Evolutionary conservation across 2,797 vertebrate genomes (phyloP), one percentile per base, ranked within the genome.

Genomic region (Ataeniobius toweri): DNA sequence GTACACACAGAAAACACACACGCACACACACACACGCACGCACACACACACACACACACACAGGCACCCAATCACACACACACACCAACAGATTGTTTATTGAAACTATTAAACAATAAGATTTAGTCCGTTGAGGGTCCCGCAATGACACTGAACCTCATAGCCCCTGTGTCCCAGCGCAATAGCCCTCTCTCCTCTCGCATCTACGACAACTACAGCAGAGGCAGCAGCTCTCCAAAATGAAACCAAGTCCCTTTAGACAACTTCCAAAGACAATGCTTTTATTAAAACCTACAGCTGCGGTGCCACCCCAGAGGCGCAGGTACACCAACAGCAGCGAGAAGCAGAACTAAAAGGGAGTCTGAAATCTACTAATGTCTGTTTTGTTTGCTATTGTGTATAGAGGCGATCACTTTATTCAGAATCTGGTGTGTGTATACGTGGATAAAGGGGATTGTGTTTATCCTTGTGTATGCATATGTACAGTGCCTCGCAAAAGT

Each of bases 261-360:
- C 93, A 93, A 87, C 90, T 96, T 94, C 91, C 92, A 94, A 94
- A 95, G 94, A 96, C 94, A 95, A 92, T 94, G 93, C 93, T 94
- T 95, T 96, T 95, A 96, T 96, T 96, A 96, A 96, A 96, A 95
- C 94, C 93, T 94, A 94, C 94, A 94, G 94, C 94, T 92, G 90
- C 85, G 88, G 84, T 78, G 79, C 90, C 91, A 87, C 91, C 92
- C 91, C 81, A 91, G 85, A 94, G 92, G 91, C 89, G 41, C 76
- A 79, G 85, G 87, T 83, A 81, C 85, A 88, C 91, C 89, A 88
- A 91, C 92, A 93, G 92, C 89, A 89, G 91, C 85, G 88, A 56
- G 13, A 77, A 93, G 84, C 88, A 80, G 80, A 88, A 84, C 90
- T 83, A 83, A 93, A 87, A 91, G 89, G 92, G 92, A 83, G 91